Base-by-base conservation (phyloP, 1,140 invertebrate species). In the Mercenaria mercenaria region DNA sequence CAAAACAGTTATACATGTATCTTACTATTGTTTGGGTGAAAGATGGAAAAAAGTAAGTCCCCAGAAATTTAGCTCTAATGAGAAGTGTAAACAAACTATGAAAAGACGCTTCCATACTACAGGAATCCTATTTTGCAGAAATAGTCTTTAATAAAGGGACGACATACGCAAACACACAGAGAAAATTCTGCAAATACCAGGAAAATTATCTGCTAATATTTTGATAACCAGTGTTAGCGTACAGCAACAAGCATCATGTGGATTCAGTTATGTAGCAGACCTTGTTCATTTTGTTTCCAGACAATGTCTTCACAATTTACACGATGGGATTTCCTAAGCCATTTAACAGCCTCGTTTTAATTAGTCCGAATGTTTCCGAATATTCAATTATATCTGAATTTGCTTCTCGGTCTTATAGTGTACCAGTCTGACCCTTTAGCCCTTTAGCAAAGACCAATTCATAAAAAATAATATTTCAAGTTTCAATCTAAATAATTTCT, bases 141-240 rank as follows among this genome's bases (percentile, higher is more conserved):
- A 56, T 56, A 56, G 52, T 56, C 6, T 29, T 64, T 64, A 64
- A 64, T n/a, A 29, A 15, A 8, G 52, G 13, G 61, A 67, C 26
- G 61, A 67, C 26, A 67, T 32, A 18, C 34, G 67, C 18, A 72
- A 72, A 15, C 67, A 39, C 39, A 72, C 34, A n/a, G 11, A 72
- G 8, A 26, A 72, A 72, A 72, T 72, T 72, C 67, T 72, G 67
- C 34, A 72, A 72, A 72, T 72, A 39, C 67, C 67, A 29, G 18
- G 67, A 4, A 72, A 37, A 72, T 72, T 37, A 72, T 11, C 34
- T 37, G 67, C 67, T 72, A 72, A 39, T 72, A 72, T 72, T 72
- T 72, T 39, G 67, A 39, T 72, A 72, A 72, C 13, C 67, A 72
- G 23, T 23, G 67, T 72, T 20, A 72, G 39, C 34, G 67, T 2